Evolutionary conservation across 2,797 vertebrate species (phyloP).

Genomic region (Enteromius mattozi): DNA sequence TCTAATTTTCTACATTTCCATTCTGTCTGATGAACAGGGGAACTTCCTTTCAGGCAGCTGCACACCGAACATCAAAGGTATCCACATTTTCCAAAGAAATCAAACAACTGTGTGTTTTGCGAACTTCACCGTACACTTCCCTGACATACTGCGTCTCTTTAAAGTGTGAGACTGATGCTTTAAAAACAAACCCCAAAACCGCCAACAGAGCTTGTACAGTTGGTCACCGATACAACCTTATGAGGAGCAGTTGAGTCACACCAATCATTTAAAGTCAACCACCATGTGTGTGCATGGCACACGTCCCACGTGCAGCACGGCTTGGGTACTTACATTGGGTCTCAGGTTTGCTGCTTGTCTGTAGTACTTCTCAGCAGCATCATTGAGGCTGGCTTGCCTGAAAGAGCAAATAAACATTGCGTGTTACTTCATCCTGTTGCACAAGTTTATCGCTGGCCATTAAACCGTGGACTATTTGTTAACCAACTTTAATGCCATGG

Average conservation of each 20-base stretch:
- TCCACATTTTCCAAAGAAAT: constrained; percentile 50
- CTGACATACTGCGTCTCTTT: constrained; percentile 63
- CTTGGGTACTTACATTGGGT: constrained; percentile 89
- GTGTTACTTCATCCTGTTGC: constrained; percentile 52
- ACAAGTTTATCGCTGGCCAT: constrained; percentile 73
- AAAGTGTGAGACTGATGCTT: constrained; percentile 73
- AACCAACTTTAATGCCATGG: constrained; percentile 12
- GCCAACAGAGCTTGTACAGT: constrained; percentile 12
- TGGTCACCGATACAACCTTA: constrained; percentile 56
- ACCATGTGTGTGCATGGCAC: constrained; percentile 13
- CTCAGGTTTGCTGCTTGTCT: constrained; percentile 91
- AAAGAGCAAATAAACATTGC: constrained; percentile 60
- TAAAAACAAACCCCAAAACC: constrained; percentile 67
- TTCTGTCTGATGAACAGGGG: neutral
- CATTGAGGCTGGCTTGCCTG: constrained; percentile 98
- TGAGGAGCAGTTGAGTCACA: constrained; percentile 39
- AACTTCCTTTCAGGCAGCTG: constrained; percentile 8
- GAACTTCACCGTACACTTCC: constrained; percentile 39
- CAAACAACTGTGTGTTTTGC: constrained; percentile 19
- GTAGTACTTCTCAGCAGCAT: constrained; percentile 95
- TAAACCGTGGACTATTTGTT: constrained; percentile 55
- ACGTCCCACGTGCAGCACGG: neutral
- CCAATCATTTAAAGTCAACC: constrained; percentile 30
- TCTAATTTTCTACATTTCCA: neutral
- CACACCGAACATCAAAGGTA: constrained; percentile 29